These are phyloP conservation scores for Linnaemya tessellans DNA, from an alignment of 2,888 invertebrate genomes.

Conservation along the genomic window DNA sequence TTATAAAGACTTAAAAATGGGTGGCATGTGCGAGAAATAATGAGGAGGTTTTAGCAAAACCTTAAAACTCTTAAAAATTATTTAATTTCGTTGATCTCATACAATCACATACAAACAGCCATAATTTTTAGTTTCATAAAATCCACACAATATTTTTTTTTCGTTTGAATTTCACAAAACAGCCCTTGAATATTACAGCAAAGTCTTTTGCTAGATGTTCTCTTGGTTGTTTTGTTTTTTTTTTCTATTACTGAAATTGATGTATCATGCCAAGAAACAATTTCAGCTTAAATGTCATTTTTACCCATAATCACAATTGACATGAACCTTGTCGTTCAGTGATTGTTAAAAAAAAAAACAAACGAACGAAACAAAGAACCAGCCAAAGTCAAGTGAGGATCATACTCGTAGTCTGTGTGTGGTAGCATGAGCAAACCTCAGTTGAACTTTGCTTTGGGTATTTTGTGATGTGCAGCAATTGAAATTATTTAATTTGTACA, in stretches of 20 bases:
- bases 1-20: conserved; percentile 1
- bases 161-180: conserved; percentile 35
- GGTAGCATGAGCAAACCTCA: conserved; percentile 8
- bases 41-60: neutral
- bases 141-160: no score
- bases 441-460: conserved; percentile 2
- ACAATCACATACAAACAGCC: no score
- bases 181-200: conserved; percentile 61
- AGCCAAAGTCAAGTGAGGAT: conserved; percentile 34
- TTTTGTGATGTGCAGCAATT: conserved; percentile 49
- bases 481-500: conserved; percentile 69
- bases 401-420: conserved; percentile 5
- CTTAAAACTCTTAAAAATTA: no score
- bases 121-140: no score
- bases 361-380: neutral
- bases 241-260: conserved; percentile 77
- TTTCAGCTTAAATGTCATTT: conserved; percentile 77
- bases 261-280: conserved; percentile 83
- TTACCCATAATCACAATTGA: conserved; percentile 74
- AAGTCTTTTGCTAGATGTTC: conserved; percentile 35
- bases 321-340: conserved; percentile 72
- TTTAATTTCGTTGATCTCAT: neutral
- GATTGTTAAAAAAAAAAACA: conserved; percentile 26
- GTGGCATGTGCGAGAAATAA: conserved; percentile 18
- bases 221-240: neutral